A percentile compares a stretch with the other conserved stretches of the same genome.
Evolutionary conservation across 2,113 vertebrate species (phyloP).

Genomic region (Macaca fascicularis): DNA sequence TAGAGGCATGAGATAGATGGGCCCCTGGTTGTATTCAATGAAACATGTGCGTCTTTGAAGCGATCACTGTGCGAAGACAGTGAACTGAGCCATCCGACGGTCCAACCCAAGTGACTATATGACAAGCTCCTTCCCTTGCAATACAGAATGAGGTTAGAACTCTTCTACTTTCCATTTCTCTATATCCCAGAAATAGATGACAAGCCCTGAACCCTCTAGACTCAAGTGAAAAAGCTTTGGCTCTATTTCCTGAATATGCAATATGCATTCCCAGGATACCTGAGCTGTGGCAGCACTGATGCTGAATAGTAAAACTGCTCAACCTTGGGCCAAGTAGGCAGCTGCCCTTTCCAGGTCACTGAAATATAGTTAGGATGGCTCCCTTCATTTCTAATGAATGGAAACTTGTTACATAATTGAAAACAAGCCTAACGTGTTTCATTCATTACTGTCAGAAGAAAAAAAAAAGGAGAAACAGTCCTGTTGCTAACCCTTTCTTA

Average conservation of each 20-base stretch:
- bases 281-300: neutral
- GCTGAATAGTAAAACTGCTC: neutral
- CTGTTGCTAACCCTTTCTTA: conserved; percentile 49
- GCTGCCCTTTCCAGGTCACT: conserved; percentile 10
- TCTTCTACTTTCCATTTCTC: neutral
- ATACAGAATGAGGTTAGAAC: neutral
- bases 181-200: conserved; percentile 4
- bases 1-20: neutral
- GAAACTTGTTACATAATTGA: conserved; percentile 67
- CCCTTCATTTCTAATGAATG: conserved; percentile 64
- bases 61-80: neutral
- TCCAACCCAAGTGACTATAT: neutral
- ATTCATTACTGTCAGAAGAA: conserved; percentile 56
- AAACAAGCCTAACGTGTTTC: conserved; percentile 66
- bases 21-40: neutral
- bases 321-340: neutral
- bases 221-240: neutral
- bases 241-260: neutral
- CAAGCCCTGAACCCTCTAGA: neutral
- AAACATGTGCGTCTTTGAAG: neutral
- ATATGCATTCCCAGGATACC: neutral
- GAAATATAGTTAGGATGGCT: conserved; percentile 1
- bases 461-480: neutral
- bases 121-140: neutral
- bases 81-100: neutral